A percentile compares a stretch with the other conserved stretches of the same genome.
These are phyloP conservation scores for Meganola albula DNA, from an alignment of 2,888 invertebrate species.

Conservation along the genomic window DNA sequence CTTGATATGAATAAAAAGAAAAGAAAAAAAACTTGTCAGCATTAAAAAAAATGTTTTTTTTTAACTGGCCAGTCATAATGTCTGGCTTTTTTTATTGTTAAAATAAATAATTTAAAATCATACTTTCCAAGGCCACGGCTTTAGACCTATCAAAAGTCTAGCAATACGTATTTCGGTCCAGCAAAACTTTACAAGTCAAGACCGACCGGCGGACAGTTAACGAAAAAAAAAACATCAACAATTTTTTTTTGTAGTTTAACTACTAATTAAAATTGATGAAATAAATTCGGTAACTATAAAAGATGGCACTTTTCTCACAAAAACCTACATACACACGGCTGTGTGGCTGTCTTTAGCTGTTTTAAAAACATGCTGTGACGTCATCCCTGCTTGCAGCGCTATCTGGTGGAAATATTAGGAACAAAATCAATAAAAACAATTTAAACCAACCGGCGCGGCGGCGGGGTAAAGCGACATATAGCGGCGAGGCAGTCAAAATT, in stretches of 20 bases:
- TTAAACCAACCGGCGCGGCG: too few species aligned
- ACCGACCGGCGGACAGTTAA: conserved; percentile 5
- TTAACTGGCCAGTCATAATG: too few species aligned
- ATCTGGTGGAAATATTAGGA: conserved; percentile 14
- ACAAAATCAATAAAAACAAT: too few species aligned
- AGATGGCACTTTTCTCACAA: conserved; percentile 36
- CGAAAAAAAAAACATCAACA: conserved; percentile 13
- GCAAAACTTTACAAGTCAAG: conserved; percentile 3
- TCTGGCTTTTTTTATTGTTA: too few species aligned
- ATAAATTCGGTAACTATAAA: conserved; percentile 39
- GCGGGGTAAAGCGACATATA: too few species aligned
- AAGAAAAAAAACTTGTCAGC: too few species aligned
- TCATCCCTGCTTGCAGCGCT: conserved; percentile 20
- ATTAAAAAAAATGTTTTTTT: too few species aligned
- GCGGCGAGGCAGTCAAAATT: too few species aligned
- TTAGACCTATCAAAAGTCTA: conserved; percentile 1
- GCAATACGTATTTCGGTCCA: conserved; percentile 1
- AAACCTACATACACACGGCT: conserved; percentile 37
- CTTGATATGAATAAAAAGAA: too few species aligned
- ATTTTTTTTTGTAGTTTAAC: conserved; percentile 20
- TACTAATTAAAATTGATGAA: conserved; percentile 19
- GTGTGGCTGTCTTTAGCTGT: conserved; percentile 22
- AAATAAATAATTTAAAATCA: too few species aligned
- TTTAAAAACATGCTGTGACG: conserved; percentile 19
- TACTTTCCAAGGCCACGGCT: conserved; percentile 1